phyloP scores from a whole-genome alignment of 1,140 invertebrate species.

The Drosophila simulans region DNA sequence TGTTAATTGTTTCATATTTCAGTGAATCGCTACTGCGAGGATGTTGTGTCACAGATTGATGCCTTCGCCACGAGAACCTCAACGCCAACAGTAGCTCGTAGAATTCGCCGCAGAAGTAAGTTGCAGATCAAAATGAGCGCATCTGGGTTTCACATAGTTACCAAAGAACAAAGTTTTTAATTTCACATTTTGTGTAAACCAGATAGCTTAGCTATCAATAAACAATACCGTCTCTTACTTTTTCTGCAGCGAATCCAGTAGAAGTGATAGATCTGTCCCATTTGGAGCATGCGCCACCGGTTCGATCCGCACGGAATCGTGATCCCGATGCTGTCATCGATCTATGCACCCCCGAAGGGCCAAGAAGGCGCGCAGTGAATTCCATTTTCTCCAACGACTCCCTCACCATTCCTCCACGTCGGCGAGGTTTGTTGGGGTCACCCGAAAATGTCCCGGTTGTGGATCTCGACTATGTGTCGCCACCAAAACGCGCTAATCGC shows the following conservation, averaged over 20 bases:
- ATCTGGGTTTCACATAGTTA: background rate
- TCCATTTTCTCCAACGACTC: background rate
- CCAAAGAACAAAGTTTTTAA: background rate
- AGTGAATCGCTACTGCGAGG: slow-evolving; percentile 34
- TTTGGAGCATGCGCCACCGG: background rate
- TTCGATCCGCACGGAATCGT: background rate
- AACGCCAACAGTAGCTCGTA: slow-evolving; percentile 19
- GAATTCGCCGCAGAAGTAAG: slow-evolving; percentile 7
- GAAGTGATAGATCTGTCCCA: slow-evolving; percentile 55
- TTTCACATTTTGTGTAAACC: background rate
- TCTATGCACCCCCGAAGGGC: slow-evolving; percentile 31
- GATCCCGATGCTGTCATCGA: slow-evolving; percentile 36
- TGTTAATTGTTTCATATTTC: background rate
- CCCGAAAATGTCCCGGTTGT: background rate
- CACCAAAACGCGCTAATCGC: slow-evolving; percentile 17
- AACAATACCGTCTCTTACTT: no score
- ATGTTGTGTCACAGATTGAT: background rate
- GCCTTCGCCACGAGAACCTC: background rate
- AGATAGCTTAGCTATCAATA: background rate
- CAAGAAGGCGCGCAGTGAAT: background rate
- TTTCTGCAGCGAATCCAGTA: slow-evolving; percentile 17
- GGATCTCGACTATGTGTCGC: slow-evolving; percentile 10
- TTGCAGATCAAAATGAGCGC: no score
- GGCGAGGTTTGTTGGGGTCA: background rate
- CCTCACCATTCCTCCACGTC: background rate